phyloP scores from a whole-genome alignment of 2,113 vertebrate species.

The Scatophagus argus region DNA sequence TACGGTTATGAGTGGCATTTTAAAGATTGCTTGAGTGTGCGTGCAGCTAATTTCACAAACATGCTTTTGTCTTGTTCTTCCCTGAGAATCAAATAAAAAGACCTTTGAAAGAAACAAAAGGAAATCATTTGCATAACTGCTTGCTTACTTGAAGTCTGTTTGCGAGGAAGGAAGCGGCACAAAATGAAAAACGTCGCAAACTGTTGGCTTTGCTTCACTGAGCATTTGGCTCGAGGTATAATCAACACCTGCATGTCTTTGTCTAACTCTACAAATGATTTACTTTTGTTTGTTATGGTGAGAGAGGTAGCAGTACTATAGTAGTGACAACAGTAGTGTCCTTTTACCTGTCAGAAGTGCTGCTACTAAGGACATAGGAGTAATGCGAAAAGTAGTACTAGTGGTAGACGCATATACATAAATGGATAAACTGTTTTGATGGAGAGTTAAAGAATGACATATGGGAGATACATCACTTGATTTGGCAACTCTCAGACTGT shows the following conservation, averaged over 20 bases:
- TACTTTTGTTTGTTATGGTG: slow-evolving; percentile 3
- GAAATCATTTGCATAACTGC: slow-evolving; percentile 46
- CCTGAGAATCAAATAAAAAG: slow-evolving; percentile 38
- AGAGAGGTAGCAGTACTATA: neutral
- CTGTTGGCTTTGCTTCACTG: slow-evolving; percentile 19
- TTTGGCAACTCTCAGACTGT: neutral
- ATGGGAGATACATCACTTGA: neutral
- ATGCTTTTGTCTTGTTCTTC: slow-evolving; percentile 48
- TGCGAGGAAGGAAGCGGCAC: slow-evolving; percentile 7
- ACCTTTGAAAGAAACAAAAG: slow-evolving; percentile 53
- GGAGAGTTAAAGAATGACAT: neutral
- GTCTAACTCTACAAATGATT: slow-evolving; percentile 11
- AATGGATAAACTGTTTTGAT: neutral
- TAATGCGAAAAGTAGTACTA: no score
- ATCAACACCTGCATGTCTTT: slow-evolving; percentile 40
- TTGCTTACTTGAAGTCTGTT: slow-evolving; percentile 18
- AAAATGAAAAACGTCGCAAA: slow-evolving; percentile 40
- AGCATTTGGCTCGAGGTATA: slow-evolving; percentile 32
- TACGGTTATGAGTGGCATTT: slow-evolving; percentile 56
- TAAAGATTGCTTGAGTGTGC: slow-evolving; percentile 16
- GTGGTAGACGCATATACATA: neutral
- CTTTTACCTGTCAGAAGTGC: neutral
- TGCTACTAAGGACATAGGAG: neutral
- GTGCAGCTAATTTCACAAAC: slow-evolving; percentile 36
- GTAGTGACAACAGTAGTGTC: neutral